Evolutionary conservation across 23 tunicate genomes (phyloP).

Genomic region (Trididemnum miniatum): DNA sequence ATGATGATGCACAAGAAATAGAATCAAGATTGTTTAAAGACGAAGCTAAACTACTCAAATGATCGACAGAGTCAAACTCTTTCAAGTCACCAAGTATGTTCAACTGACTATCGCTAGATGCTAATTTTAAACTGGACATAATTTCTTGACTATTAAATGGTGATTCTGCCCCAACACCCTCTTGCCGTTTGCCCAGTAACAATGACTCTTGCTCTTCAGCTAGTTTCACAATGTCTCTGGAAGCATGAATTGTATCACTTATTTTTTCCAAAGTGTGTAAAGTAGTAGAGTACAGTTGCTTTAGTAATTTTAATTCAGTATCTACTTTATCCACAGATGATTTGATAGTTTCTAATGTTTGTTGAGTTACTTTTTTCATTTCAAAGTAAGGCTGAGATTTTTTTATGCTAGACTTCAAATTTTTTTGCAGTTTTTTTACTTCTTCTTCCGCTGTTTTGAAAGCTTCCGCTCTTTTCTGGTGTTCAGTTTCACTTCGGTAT

Average conservation of each 20-base stretch:
- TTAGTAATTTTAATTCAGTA: slow-evolving; percentile 24
- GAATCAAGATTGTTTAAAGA: not conserved
- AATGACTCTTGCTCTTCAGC: not conserved
- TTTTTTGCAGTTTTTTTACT: slow-evolving; percentile 46
- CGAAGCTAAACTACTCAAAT: not conserved
- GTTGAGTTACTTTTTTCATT: slow-evolving; percentile 45
- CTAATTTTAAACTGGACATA: not conserved
- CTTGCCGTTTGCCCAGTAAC: slow-evolving; percentile 49
- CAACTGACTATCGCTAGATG: not conserved
- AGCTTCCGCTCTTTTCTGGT: slow-evolving; percentile 52
- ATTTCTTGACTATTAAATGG: slow-evolving; percentile 26
- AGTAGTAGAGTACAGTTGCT: slow-evolving; percentile 51
- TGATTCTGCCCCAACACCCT: slow-evolving; percentile 75
- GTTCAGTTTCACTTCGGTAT: slow-evolving; percentile 65
- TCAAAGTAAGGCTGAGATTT: slow-evolving; percentile 70
- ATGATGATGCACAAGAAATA: not conserved
- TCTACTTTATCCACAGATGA: slow-evolving; percentile 23
- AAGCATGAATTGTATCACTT: slow-evolving; percentile 56
- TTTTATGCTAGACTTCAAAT: slow-evolving; percentile 41
- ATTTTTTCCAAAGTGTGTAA: slow-evolving; percentile 57
- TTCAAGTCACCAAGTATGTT: not conserved
- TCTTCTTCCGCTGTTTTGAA: slow-evolving; percentile 67
- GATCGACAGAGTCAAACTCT: slow-evolving; percentile 7
- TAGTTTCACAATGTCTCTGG: not conserved
- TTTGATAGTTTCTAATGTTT: slow-evolving; percentile 14